phyloP scores from a whole-genome alignment of 2,797 vertebrate genomes.

The Sebastes taczanowskii region DNA sequence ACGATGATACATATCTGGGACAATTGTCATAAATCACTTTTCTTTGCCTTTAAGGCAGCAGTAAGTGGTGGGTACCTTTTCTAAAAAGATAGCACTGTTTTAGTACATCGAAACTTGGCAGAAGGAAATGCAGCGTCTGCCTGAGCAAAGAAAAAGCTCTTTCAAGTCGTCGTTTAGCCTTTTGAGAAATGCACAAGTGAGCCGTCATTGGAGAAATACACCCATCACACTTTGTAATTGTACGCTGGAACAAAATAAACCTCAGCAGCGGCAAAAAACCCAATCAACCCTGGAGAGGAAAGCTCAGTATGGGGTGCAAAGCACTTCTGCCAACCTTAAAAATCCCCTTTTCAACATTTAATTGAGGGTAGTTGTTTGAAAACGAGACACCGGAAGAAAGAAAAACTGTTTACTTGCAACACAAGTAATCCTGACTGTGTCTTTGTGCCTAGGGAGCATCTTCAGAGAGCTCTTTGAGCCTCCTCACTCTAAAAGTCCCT shows the following conservation, averaged over 20 bases:
- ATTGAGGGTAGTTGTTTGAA: conserved; percentile 54
- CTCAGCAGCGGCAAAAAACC: conserved; percentile 25
- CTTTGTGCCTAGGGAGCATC: conserved; percentile 50
- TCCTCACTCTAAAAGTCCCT: conserved; percentile 49
- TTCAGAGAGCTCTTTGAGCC: conserved; percentile 64
- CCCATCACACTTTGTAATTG: conserved; percentile 26
- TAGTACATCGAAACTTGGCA: neutral
- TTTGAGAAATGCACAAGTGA: conserved; percentile 44
- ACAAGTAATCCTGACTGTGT: conserved; percentile 47
- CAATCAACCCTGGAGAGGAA: conserved; percentile 30
- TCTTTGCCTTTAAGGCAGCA: conserved; percentile 42
- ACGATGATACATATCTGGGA: conserved; percentile 65
- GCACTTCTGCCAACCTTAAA: conserved; percentile 37
- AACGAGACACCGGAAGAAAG: conserved; percentile 30
- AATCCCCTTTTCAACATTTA: conserved; percentile 58
- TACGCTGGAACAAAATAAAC: conserved; percentile 37
- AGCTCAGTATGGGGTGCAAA: conserved; percentile 31
- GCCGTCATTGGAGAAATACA: conserved; percentile 29
- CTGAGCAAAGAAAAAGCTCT: conserved; percentile 13
- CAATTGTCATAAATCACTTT: conserved; percentile 71
- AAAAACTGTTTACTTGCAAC: conserved; percentile 59
- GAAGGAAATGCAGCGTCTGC: neutral
- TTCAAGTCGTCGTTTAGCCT: conserved; percentile 27
- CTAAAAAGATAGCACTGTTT: conserved; percentile 22
- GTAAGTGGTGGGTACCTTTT: conserved; percentile 30